A percentile compares a stretch with the other conserved stretches of the same genome.
phyloP scores from a whole-genome alignment of 2,113 vertebrate species.

The Cyprinus carpio region DNA sequence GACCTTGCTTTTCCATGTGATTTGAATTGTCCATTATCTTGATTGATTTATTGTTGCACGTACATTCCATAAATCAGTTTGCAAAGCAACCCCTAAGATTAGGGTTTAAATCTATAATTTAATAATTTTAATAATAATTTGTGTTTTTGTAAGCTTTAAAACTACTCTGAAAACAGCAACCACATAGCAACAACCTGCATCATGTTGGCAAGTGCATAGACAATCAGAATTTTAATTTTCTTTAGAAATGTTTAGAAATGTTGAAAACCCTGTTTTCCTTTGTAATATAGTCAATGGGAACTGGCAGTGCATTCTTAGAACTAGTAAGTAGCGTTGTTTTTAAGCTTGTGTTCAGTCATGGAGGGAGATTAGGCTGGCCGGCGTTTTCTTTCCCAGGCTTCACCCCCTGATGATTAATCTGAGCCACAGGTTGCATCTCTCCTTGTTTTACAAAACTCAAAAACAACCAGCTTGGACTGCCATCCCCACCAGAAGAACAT shows the following conservation, averaged over 20 bases:
- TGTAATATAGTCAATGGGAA: not conserved
- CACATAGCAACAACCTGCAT: not conserved
- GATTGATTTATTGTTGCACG: too few species aligned
- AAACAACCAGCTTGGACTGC: not conserved
- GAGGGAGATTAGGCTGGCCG: conserved; percentile 25
- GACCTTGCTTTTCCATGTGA: too few species aligned
- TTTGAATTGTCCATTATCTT: too few species aligned
- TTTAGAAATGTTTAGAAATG: not conserved
- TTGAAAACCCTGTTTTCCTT: not conserved
- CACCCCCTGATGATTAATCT: conserved; percentile 37
- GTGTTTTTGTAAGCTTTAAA: not conserved
- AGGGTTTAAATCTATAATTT: too few species aligned
- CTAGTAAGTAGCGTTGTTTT: not conserved
- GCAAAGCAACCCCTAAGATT: too few species aligned
- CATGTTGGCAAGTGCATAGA: not conserved
- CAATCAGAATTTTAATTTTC: not conserved
- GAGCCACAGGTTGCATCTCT: conserved; percentile 27
- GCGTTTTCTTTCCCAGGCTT: conserved; percentile 14
- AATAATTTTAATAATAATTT: not conserved
- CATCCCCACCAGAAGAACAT: not conserved
- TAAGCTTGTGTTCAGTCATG: conserved; percentile 23
- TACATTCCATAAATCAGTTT: not conserved
- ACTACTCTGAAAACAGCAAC: not conserved
- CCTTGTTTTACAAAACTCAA: conserved; percentile 14
- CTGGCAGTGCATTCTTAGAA: not conserved